A percentile compares a stretch with the other conserved stretches of the same genome.
Conservation (phyloP, 37 sponge, comb jelly and placozoan genomes). For the Oopsacas minuta region DNA sequence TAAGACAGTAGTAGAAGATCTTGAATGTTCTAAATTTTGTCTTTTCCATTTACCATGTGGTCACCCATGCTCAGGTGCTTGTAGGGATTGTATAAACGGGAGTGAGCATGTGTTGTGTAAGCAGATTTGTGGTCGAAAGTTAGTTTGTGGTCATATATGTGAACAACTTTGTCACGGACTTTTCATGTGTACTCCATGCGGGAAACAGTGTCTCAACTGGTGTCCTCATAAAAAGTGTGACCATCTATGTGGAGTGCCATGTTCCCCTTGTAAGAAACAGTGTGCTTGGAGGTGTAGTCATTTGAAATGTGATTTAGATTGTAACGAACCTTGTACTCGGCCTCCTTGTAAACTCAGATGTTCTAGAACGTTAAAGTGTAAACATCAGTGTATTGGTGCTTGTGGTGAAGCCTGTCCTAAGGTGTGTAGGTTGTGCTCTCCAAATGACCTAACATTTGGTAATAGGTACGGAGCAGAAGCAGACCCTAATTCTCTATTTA, state of each 20-base stretch:
- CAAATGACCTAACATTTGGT: slow-evolving; percentile 34
- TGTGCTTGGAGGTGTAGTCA: slow-evolving; percentile 27
- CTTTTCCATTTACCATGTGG: background rate
- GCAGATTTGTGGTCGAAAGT: slow-evolving; percentile 39
- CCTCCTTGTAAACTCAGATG: slow-evolving; percentile 35
- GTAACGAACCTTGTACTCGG: slow-evolving; percentile 36
- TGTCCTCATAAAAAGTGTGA: slow-evolving; percentile 57
- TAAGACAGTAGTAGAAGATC: background rate
- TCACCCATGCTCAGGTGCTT: slow-evolving; percentile 15
- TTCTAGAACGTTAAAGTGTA: slow-evolving; percentile 32
- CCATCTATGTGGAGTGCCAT: slow-evolving; percentile 1
- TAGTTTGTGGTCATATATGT: slow-evolving; percentile 72
- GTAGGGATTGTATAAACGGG: slow-evolving; percentile 45
- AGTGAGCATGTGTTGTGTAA: slow-evolving; percentile 50
- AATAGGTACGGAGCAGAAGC: slow-evolving; percentile 74
- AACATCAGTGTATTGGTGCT: slow-evolving; percentile 43
- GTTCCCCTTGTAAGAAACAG: background rate
- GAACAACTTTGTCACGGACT: slow-evolving; percentile 35
- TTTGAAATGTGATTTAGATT: slow-evolving; percentile 27
- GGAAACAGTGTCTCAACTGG: slow-evolving; percentile 42
- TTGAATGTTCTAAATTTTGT: background rate
- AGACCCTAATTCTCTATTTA: slow-evolving; percentile 51
- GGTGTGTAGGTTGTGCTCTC: slow-evolving; percentile 33
- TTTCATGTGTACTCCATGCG: slow-evolving; percentile 51
- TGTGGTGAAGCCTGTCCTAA: slow-evolving; percentile 54